phyloP scores from a whole-genome alignment of 2,113 vertebrate genomes.

The Corydoras sp. region DNA sequence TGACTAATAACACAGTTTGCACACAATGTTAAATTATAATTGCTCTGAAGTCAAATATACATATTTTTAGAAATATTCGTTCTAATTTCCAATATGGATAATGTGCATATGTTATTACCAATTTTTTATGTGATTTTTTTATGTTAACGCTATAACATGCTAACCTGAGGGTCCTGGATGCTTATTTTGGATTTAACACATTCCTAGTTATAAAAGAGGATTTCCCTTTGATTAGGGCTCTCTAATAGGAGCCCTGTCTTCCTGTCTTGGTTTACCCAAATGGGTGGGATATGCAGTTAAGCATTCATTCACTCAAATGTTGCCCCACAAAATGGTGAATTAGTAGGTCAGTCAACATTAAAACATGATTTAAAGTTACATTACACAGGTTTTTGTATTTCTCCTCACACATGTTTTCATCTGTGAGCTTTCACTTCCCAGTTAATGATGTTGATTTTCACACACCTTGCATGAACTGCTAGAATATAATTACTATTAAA shows the following conservation, averaged over 20 bases:
- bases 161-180: constrained; percentile 18
- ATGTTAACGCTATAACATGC: constrained; percentile 1
- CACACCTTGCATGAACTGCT: constrained; percentile 46
- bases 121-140: constrained; percentile 5
- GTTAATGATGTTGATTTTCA: constrained; percentile 40
- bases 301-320: constrained; percentile 55
- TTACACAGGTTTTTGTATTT: constrained; percentile 15
- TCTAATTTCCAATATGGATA: constrained; percentile 12
- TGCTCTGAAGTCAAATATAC: too few relatives aligned
- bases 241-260: constrained; percentile 60
- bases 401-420: constrained; percentile 4
- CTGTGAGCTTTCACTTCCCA: constrained; percentile 28
- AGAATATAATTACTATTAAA: constrained; percentile 57
- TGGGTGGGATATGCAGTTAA: constrained; percentile 56
- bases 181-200: constrained; percentile 41
- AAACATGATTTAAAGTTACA: constrained; percentile 5
- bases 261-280: constrained; percentile 59
- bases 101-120: neutral
- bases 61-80: neutral
- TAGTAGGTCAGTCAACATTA: constrained; percentile 31
- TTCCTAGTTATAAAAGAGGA: constrained; percentile 42
- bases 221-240: constrained; percentile 60
- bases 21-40: too few relatives aligned
- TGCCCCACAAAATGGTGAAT: constrained; percentile 39
- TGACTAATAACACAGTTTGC: neutral